These are phyloP conservation scores for Galbula dea DNA, from an alignment of 2,113 vertebrate genomes.

Conservation along the genomic window DNA sequence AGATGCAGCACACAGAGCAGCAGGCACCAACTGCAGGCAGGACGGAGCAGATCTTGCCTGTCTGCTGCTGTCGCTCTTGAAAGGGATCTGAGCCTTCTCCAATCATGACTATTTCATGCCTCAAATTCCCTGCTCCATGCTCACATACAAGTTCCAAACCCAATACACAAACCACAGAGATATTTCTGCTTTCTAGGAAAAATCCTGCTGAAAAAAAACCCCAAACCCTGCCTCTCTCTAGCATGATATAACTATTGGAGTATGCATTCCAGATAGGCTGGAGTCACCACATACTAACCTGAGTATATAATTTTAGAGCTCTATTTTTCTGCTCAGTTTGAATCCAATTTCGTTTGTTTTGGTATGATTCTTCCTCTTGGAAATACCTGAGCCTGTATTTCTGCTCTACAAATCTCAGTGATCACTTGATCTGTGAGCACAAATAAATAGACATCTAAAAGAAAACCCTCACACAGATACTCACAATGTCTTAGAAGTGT, in stretches of 20 bases:
- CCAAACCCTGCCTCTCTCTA: not conserved
- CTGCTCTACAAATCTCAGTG: not conserved
- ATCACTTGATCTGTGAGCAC: conserved; percentile 39
- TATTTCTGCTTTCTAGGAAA: conserved; percentile 50
- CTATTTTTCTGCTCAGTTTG: conserved; percentile 46
- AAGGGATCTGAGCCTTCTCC: conserved; percentile 9
- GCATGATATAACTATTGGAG: conserved; percentile 40
- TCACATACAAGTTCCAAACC: conserved; percentile 48
- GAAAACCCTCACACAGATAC: not conserved
- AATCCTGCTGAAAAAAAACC: not conserved
- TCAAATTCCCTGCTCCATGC: conserved; percentile 53
- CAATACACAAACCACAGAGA: conserved; percentile 46
- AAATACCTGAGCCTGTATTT: conserved; percentile 52
- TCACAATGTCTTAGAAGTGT: not conserved
- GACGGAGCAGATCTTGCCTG: not conserved
- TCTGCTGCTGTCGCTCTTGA: not conserved
- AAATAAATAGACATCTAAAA: conserved; percentile 29
- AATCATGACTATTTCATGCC: conserved; percentile 48
- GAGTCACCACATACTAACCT: conserved; percentile 33
- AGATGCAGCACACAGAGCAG: not conserved
- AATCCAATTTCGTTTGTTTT: conserved; percentile 44
- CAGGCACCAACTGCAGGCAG: not conserved
- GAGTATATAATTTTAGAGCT: conserved; percentile 31
- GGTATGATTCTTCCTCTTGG: conserved; percentile 39
- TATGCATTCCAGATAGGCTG: conserved; percentile 44